A percentile compares a stretch with the other conserved stretches of the same genome.
Conservation (phyloP, 2,113 vertebrate species). For the Reinhardtius hippoglossoides region DNA sequence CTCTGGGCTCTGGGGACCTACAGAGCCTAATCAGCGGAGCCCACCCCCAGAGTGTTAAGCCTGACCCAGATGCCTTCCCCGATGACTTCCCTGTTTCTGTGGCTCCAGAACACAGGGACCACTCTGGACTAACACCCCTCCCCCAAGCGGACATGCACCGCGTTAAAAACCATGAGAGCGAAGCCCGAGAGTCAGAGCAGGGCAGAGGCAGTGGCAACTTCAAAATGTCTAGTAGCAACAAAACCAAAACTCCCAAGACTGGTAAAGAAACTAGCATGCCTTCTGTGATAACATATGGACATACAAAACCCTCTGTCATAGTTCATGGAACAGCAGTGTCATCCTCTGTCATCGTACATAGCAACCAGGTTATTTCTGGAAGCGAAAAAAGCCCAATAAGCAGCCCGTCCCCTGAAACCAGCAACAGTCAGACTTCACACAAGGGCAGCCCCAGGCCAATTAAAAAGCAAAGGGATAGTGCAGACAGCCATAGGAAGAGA, state of each 20-base stretch:
- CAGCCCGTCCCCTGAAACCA: constrained; percentile 63
- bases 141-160: constrained; percentile 60
- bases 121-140: constrained; percentile 52
- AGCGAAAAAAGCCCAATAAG: constrained; percentile 81
- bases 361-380: constrained; percentile 79
- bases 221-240: constrained; percentile 70
- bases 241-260: constrained; percentile 73
- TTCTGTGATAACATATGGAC: constrained; percentile 90
- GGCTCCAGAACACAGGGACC: constrained; percentile 67
- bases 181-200: constrained; percentile 65
- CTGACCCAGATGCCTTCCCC: constrained; percentile 80
- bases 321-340: constrained; percentile 85
- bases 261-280: constrained; percentile 67
- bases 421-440: constrained; percentile 69
- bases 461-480: constrained; percentile 78
- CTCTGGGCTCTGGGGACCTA: constrained; percentile 75
- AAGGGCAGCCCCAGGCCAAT: constrained; percentile 73
- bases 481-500: constrained; percentile 71
- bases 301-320: constrained; percentile 89
- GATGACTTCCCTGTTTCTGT: constrained; percentile 73
- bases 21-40: constrained; percentile 77
- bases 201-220: constrained; percentile 62
- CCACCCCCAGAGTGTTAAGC: constrained; percentile 77
- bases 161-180: constrained; percentile 66
- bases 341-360: constrained; percentile 81